Evolutionary conservation across 2,888 invertebrate genomes (phyloP), one percentile per base, ranked within the genome.

Genomic region (Catocala fraxini): DNA sequence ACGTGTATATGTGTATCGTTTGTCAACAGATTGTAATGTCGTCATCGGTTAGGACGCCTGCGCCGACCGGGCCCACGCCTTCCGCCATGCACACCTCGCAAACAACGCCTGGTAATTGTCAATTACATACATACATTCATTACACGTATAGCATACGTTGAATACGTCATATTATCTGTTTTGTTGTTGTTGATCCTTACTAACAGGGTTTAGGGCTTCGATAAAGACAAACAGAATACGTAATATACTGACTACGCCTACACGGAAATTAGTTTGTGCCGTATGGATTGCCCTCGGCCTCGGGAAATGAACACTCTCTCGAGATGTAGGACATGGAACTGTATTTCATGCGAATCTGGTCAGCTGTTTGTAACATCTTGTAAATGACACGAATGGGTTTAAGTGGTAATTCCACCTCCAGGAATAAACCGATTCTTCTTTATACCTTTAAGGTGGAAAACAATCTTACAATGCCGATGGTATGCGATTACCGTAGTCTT

Each of bases 61-160:
- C 92, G 72, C 87, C 91, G 59, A 56, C 85, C 55, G 88, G 86
- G 63, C 86, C 87, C 70, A 81, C 87, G 54, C 81, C 90, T 55
- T 61, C 87, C 60, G 80, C 86, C 64, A 93, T 93, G 93, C 93
- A 93, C 86, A 89, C 89, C 52, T 93, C 93, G 65, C 93, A 93
- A 80, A 92, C 90, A 39, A 80, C 90, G 43, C 80, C 91, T 59
- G 92, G 92, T 92, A 83, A 63, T 43, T 53, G 43, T 54, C 7
- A 42, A 49, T 43, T 53, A 33, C 48, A 43, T 52, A 58, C 51
- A 49, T 41, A 51, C 12, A 59, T 52, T 52, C 52, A 52, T 34
- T 9, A 47, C 58, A 47, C 52, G 52, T 52, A 51, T 35, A 33
- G 35, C 42, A 51, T 33, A 59, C 47, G 52, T 1, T 11, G 10